Base-by-base conservation (phyloP, 2,797 vertebrate species). In the Clamator glandarius region DNA sequence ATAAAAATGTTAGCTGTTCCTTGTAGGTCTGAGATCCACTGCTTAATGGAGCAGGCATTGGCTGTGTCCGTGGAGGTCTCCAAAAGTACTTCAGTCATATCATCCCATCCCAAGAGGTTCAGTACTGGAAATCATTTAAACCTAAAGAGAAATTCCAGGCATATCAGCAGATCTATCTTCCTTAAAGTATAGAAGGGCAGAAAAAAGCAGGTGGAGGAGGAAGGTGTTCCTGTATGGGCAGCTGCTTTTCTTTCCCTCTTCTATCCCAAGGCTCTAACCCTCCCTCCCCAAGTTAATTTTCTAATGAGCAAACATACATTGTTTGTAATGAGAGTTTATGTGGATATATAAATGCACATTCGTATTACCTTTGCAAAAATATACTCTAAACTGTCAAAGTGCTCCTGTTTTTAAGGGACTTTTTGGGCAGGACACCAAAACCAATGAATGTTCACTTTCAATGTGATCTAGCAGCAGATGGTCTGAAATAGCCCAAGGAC, bases 391-490 rank as follows among this genome's bases (percentile, higher is more conserved):
- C 26, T 42, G 19, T 39, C 11, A 36, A 70, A 68, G 10, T 72
- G 8, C 26, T 69, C 26, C 29, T 82, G 16, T 58, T 59, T 83
- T 66, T 58, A 58, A 59, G 54, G 57, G 70, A 66, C 4, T 29
- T 70, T 89, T 94, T 86, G 69, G 80, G 62, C 76, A 83, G 36
- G 50, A 75, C 26, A 68, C 48, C 69, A 78, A 93, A 87, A 35
- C 17, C 18, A 42, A 14, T 69, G 70, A 89, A 58, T 19, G 18
- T 41, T 66, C 51, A 21, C 8, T 85, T 79, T 83, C 87, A 92
- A 68, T 62, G 15, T 8, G 31, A 26, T 21, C 25, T 74, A 51
- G 62, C 20, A 92, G 44, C 85, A 93, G 80, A 84, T 90, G 83
- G 54, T 81, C 54, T 64, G 62, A 83, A 92, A 54, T 7, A 68